A percentile compares a stretch with the other conserved stretches of the same genome.
Conservation (phyloP, 2,888 invertebrate genomes). For the Lochmaea crataegi region DNA sequence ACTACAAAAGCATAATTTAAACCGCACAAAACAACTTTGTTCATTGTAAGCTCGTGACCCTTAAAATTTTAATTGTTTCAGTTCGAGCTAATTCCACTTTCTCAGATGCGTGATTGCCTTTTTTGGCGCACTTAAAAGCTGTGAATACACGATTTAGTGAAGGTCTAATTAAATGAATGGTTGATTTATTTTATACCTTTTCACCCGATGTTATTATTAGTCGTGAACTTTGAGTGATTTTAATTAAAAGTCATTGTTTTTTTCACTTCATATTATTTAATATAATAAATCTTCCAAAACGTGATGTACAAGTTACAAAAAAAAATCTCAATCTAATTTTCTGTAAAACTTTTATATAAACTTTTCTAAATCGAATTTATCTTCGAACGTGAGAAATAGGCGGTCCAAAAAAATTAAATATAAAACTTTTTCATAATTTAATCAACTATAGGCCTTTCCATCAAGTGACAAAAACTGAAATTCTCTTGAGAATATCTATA, state of each 20-base stretch:
- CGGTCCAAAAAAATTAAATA: too few species aligned
- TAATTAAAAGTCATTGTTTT: background rate
- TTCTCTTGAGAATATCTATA: too few species aligned
- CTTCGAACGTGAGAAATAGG: too few species aligned
- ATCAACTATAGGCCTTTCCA: too few species aligned
- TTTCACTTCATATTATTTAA: too few species aligned
- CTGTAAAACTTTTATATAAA: too few species aligned
- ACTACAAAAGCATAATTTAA: background rate
- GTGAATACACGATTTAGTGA: conserved; percentile 10
- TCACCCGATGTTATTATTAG: background rate
- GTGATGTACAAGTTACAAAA: too few species aligned
- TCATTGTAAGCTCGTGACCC: background rate
- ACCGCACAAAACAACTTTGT: background rate
- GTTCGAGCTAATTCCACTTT: background rate
- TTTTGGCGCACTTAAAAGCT: conserved; percentile 2
- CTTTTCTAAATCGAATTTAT: too few species aligned
- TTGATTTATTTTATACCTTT: conserved; percentile 6
- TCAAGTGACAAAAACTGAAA: too few species aligned
- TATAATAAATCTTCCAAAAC: background rate
- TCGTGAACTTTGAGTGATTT: background rate
- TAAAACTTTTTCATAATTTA: background rate
- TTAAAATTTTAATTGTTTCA: conserved; percentile 4
- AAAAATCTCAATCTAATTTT: too few species aligned
- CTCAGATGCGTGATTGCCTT: background rate
- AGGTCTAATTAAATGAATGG: conserved; percentile 10